A percentile compares a stretch with the other conserved stretches of the same genome.
Conservation (phyloP, 2,113 vertebrate genomes). For the Hystrix cristata region DNA sequence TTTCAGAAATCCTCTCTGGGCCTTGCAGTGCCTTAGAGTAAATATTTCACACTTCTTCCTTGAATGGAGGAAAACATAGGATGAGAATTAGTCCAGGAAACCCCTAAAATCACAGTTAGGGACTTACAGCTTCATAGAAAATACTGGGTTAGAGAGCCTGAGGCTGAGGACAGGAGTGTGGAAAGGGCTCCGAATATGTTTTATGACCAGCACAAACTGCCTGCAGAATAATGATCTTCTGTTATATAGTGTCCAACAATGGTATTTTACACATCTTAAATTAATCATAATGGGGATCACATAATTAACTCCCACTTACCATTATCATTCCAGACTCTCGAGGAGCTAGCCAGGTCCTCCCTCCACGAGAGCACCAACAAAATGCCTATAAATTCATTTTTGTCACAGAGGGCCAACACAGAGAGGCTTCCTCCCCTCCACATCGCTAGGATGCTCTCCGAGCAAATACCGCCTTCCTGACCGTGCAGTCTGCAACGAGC, state of each 20-base stretch:
- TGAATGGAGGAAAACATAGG: constrained; percentile 38
- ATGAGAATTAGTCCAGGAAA: constrained; percentile 26
- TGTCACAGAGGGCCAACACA: background rate
- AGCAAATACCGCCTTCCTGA: background rate
- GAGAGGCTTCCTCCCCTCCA: background rate
- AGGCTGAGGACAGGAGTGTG: background rate
- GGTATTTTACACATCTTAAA: constrained; percentile 66
- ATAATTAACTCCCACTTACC: constrained; percentile 73
- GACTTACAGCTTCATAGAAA: background rate
- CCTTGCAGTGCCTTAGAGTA: constrained; percentile 74
- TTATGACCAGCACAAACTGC: constrained; percentile 19
- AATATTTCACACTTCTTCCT: constrained; percentile 64
- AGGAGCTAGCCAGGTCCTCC: constrained; percentile 48
- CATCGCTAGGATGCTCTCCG: background rate
- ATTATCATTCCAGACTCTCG: constrained; percentile 43
- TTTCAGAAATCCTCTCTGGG: constrained; percentile 74
- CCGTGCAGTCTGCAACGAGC: background rate
- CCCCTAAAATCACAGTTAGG: background rate
- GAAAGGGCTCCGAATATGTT: constrained; percentile 24
- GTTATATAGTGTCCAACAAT: background rate
- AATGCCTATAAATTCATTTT: constrained; percentile 62
- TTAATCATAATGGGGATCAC: constrained; percentile 54
- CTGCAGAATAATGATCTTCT: background rate
- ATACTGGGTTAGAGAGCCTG: background rate
- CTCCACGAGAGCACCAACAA: constrained; percentile 18